Percentiles rank a stretch among this genome's conserved stretches.
These are phyloP conservation scores for Drosophila baimaii DNA, from an alignment of 1,140 invertebrate genomes.

Conservation along the genomic window DNA sequence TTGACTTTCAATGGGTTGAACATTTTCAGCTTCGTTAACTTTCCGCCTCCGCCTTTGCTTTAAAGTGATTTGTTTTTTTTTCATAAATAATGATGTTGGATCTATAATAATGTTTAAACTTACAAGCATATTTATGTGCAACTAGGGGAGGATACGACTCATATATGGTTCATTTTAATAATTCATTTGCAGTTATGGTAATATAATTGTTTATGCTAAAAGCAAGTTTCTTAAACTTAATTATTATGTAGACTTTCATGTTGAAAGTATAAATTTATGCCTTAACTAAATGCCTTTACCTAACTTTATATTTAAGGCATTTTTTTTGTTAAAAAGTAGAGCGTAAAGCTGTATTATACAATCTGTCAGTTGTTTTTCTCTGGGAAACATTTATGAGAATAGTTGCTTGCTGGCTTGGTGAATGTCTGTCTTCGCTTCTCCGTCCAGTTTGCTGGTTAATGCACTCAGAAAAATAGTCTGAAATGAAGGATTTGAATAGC, in stretches of 20 bases:
- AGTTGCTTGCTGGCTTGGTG: not conserved
- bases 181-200: too few species aligned
- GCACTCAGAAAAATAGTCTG: not conserved
- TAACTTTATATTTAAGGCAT: too few species aligned
- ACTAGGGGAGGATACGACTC: too few species aligned
- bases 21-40: slow-evolving; percentile 26
- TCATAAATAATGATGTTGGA: not conserved
- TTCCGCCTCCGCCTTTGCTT: not conserved
- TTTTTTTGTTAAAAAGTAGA: not conserved
- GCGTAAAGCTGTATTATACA: not conserved
- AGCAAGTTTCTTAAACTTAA: too few species aligned
- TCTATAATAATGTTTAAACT: not conserved
- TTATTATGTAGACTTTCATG: too few species aligned
- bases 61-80: not conserved
- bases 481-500: too few species aligned
- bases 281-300: too few species aligned
- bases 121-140: not conserved
- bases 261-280: too few species aligned
- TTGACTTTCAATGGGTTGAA: slow-evolving; percentile 41
- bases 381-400: slow-evolving; percentile 28
- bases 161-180: too few species aligned
- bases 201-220: too few species aligned
- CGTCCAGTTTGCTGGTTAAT: not conserved
- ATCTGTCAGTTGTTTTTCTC: not conserved
- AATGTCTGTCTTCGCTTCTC: not conserved